Percentiles rank a stretch among this genome's conserved stretches.
These are phyloP conservation scores for Epistrophe grossulariae DNA, from an alignment of 2,888 invertebrate species.

Conservation along the genomic window DNA sequence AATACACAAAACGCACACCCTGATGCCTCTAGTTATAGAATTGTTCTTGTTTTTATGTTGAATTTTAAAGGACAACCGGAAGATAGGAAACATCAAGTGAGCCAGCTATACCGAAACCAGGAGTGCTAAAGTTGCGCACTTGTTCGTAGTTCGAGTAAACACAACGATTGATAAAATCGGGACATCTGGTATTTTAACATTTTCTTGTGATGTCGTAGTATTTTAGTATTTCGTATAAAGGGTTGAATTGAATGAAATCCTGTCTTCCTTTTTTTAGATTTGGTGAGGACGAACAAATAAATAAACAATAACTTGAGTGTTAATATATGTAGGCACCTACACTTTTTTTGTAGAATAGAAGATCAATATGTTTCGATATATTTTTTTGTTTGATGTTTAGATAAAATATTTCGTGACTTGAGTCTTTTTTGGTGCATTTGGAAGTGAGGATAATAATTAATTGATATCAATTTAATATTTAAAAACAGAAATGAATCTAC, in stretches of 20 bases:
- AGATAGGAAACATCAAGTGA: conserved; percentile 58
- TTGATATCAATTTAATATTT: too few relatives aligned
- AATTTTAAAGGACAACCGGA: conserved; percentile 51
- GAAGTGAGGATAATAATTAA: too few relatives aligned
- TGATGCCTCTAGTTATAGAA: not conserved
- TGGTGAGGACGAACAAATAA: conserved; percentile 1
- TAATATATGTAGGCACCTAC: too few relatives aligned
- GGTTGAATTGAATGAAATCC: conserved; percentile 50
- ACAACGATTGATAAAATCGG: conserved; percentile 48
- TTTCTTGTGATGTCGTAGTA: not conserved
- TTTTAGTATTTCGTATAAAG: not conserved
- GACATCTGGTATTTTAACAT: conserved; percentile 59
- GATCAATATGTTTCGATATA: too few relatives aligned
- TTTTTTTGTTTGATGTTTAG: too few relatives aligned
- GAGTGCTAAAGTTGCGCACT: conserved; percentile 50
- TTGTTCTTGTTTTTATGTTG: conserved; percentile 14
- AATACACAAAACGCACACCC: conserved; percentile 18
- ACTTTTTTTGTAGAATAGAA: too few relatives aligned
- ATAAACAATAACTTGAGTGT: not conserved
- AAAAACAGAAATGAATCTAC: too few relatives aligned
- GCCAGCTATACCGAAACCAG: conserved; percentile 3
- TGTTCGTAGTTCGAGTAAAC: conserved; percentile 52
- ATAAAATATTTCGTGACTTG: too few relatives aligned
- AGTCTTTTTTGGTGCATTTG: not conserved
- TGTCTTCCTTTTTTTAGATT: not conserved